Evolutionary conservation across 2,797 vertebrate species (phyloP).

Genomic region (Enteromius afrohamiltoni): DNA sequence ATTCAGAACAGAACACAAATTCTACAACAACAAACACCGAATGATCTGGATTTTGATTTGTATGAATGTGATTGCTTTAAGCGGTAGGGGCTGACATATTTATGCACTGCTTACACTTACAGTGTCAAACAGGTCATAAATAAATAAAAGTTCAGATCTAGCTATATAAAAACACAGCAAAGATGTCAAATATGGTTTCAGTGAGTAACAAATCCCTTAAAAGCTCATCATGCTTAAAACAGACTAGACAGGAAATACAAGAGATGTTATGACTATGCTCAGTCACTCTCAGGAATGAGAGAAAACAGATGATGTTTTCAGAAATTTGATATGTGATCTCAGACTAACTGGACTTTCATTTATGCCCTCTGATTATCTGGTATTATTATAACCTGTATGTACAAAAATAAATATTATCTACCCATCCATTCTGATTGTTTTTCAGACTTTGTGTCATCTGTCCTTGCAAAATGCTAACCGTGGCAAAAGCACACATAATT

Average conservation of each 20-base stretch:
- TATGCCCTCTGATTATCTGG: constrained; percentile 7
- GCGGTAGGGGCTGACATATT: background rate
- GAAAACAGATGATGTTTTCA: constrained; percentile 3
- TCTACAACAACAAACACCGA: background rate
- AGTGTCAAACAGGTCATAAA: background rate
- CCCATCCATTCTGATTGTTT: background rate
- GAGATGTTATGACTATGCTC: constrained; percentile 21
- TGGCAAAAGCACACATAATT: background rate
- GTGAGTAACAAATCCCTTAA: constrained; percentile 23
- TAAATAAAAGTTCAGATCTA: background rate
- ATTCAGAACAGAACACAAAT: background rate
- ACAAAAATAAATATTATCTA: background rate
- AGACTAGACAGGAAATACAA: constrained; percentile 51
- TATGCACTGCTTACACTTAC: background rate
- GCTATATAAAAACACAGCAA: background rate
- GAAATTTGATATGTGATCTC: background rate
- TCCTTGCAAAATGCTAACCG: background rate
- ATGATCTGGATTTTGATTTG: background rate
- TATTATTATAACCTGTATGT: background rate
- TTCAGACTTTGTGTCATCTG: background rate
- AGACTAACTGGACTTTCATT: background rate
- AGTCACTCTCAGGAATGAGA: constrained; percentile 6
- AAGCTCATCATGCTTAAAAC: constrained; percentile 16
- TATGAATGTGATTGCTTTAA: background rate
- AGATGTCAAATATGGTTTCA: constrained; percentile 1